Evolutionary conservation across 2,113 vertebrate species (phyloP).

Genomic region (Arenaria interpres): DNA sequence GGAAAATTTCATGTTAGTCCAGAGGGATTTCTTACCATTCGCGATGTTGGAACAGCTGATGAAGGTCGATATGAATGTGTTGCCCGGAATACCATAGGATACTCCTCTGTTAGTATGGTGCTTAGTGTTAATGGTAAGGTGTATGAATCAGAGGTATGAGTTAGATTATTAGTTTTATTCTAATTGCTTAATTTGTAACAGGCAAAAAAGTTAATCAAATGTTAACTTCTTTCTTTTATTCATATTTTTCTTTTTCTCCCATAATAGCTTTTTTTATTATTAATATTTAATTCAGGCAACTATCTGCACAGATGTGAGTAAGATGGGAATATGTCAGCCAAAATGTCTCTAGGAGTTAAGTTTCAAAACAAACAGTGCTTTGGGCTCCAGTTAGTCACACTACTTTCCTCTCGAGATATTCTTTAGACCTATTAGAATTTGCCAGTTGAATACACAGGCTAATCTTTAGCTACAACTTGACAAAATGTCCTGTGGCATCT

Average conservation of each 20-base stretch:
- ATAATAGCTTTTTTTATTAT: not conserved
- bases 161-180: not conserved
- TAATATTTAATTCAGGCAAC: not conserved
- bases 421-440: not conserved
- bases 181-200: not conserved
- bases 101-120: slow-evolving; percentile 90
- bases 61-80: slow-evolving; percentile 92
- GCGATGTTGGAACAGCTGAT: slow-evolving; percentile 89
- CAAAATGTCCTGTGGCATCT: not conserved
- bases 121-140: slow-evolving; percentile 90
- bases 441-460: not conserved
- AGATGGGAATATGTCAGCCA: not conserved
- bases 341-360: not conserved
- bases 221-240: not conserved
- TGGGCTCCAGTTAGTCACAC: not conserved
- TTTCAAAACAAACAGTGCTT: not conserved
- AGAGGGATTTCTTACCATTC: slow-evolving; percentile 91
- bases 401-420: not conserved
- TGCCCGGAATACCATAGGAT: slow-evolving; percentile 92
- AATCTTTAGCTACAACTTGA: not conserved
- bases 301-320: not conserved
- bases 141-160: not conserved
- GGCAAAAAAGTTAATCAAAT: not conserved
- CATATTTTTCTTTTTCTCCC: not conserved
- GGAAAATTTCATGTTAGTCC: slow-evolving; percentile 94